Evolutionary conservation across 92 coral and sea anemone species (phyloP).

Genomic region (Phenganax stokvisi): DNA sequence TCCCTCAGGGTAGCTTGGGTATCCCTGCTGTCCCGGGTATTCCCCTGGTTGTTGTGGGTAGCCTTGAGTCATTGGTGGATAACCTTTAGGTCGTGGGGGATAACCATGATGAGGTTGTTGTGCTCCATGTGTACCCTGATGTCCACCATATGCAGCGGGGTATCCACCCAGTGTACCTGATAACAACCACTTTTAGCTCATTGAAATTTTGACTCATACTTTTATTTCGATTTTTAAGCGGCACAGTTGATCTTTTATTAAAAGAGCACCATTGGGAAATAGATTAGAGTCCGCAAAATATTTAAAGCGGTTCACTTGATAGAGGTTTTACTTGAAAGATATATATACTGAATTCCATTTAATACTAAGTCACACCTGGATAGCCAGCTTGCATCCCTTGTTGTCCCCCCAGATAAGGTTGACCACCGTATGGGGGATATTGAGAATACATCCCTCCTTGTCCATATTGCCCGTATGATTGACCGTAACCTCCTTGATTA

Average conservation of each 20-base stretch:
- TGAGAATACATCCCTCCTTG: not conserved
- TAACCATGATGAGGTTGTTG: not conserved
- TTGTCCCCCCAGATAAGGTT: not conserved
- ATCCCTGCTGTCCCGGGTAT: not conserved
- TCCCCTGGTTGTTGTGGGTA: constrained; percentile 10
- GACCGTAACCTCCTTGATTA: not conserved
- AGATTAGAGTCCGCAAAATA: no score
- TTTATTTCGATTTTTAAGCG: no score
- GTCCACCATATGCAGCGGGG: constrained; percentile 3
- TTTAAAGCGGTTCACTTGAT: no score
- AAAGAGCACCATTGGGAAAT: no score
- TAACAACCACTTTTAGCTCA: not conserved
- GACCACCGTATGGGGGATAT: not conserved
- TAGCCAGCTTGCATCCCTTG: constrained; percentile 2
- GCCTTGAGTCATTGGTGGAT: not conserved
- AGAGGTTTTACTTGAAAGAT: no score
- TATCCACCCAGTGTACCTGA: not conserved
- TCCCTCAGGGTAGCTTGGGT: constrained; percentile 10
- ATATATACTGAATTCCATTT: no score
- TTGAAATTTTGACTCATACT: no score
- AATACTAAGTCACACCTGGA: not conserved
- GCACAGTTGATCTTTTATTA: no score
- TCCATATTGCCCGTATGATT: constrained; percentile 25
- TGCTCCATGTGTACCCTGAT: not conserved
- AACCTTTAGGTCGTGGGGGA: constrained; percentile 6